Percentiles rank a stretch among this genome's conserved stretches.
Conservation (phyloP, 2,888 invertebrate genomes). For the Spatulosminthurus flaviceps region DNA sequence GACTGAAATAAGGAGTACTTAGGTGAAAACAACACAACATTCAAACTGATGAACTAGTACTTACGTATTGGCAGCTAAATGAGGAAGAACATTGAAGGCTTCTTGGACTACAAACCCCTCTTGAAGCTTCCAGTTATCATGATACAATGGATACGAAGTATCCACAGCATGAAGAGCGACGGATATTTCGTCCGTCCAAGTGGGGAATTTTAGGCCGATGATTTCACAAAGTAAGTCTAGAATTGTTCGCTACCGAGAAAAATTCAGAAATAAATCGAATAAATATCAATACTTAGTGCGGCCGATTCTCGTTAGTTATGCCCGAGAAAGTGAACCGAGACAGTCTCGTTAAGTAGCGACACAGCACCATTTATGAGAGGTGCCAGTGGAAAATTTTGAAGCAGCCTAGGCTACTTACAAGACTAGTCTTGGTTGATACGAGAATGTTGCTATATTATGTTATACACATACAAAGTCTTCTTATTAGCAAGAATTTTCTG, state of each 20-base stretch:
- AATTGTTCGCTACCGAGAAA: conserved; percentile 85
- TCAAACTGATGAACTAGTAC: conserved; percentile 5
- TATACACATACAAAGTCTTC: no score
- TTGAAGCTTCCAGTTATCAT: conserved; percentile 86
- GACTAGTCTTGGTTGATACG: no score
- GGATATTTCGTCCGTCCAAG: conserved; percentile 92
- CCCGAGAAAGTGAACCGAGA: no score
- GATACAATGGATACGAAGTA: conserved; percentile 73
- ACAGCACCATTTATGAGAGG: no score
- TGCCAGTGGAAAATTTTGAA: no score
- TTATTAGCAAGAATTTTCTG: no score
- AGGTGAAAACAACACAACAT: background rate
- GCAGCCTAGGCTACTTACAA: no score
- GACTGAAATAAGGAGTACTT: no score
- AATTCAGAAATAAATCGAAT: conserved; percentile 54
- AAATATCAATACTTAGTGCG: background rate
- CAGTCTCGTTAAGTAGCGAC: no score
- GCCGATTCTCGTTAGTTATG: no score
- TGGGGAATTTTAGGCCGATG: conserved; percentile 85
- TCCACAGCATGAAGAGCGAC: conserved; percentile 88
- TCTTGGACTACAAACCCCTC: conserved; percentile 97
- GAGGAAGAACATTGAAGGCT: conserved; percentile 84
- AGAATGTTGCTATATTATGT: no score
- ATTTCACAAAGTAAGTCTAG: conserved; percentile 91
- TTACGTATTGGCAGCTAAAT: conserved; percentile 71